phyloP scores from a whole-genome alignment of 64 coral and sea anemone species.

The Orbicella faveolata region DNA sequence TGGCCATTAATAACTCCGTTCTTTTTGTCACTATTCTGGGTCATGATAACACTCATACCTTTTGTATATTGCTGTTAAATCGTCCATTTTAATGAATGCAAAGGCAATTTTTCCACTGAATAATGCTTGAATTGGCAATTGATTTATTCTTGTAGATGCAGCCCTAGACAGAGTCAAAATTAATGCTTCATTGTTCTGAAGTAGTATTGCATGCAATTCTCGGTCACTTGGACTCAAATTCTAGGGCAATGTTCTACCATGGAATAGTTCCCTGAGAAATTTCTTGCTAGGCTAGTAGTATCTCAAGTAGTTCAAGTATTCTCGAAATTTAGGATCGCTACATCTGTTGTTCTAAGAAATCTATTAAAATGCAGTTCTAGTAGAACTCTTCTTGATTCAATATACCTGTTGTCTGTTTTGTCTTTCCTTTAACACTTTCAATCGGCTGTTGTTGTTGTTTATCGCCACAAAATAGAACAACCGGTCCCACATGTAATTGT shows the following conservation, averaged over 20 bases:
- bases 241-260: too few relatives aligned
- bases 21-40: slow-evolving; percentile 6
- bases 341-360: slow-evolving; percentile 20
- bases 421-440: neutral
- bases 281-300: neutral
- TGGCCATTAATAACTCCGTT: neutral
- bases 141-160: neutral
- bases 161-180: neutral
- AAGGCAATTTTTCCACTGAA: neutral
- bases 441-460: slow-evolving; percentile 46
- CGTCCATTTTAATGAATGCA: neutral
- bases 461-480: slow-evolving; percentile 50
- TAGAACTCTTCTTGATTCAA: neutral
- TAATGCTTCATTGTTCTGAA: neutral
- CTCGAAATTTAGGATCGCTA: neutral
- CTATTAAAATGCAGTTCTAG: too few relatives aligned
- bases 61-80: neutral
- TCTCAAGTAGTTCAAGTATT: neutral
- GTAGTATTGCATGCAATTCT: neutral
- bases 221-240: too few relatives aligned
- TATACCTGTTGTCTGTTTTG: neutral
- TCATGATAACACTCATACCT: slow-evolving; percentile 23
- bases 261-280: neutral
- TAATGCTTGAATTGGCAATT: neutral
- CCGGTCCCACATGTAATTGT: slow-evolving; percentile 9